These are phyloP conservation scores for Caenorhabditis macrosperma DNA, from an alignment of 2,888 invertebrate genomes.

Conservation along the genomic window DNA sequence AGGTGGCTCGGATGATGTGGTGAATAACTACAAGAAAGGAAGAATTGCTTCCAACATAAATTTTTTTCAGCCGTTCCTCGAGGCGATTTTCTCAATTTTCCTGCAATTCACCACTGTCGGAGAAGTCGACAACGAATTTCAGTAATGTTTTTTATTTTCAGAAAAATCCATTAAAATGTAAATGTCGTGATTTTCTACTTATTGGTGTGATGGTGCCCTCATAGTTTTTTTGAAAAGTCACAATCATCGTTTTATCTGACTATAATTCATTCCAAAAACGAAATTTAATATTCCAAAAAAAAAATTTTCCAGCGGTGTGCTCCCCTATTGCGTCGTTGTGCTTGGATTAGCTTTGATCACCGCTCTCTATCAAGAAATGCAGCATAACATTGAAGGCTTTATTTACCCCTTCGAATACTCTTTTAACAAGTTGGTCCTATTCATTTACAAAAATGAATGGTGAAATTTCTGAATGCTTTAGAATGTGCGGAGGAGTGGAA, in stretches of 20 bases:
- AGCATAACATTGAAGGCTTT: slow-evolving; percentile 70
- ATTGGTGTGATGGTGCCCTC: too few species aligned
- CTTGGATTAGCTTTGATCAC: slow-evolving; percentile 70
- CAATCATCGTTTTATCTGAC: too few species aligned
- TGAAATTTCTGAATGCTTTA: slow-evolving; percentile 3
- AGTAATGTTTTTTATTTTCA: slow-evolving; percentile 51
- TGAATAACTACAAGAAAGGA: slow-evolving; percentile 27
- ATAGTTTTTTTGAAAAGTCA: neutral
- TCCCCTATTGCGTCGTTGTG: slow-evolving; percentile 68
- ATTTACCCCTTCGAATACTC: slow-evolving; percentile 70
- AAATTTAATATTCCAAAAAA: too few species aligned
- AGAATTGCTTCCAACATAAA: neutral
- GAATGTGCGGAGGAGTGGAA: slow-evolving; percentile 54
- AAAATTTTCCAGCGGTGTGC: slow-evolving; percentile 66
- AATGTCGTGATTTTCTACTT: too few species aligned
- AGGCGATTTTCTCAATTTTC: slow-evolving; percentile 75
- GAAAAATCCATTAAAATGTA: slow-evolving; percentile 1
- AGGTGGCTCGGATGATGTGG: slow-evolving; percentile 74
- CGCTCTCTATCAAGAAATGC: slow-evolving; percentile 70
- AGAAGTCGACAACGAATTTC: slow-evolving; percentile 67
- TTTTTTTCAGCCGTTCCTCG: slow-evolving; percentile 73
- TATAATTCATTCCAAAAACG: too few species aligned
- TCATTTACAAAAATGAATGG: too few species aligned
- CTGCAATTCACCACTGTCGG: slow-evolving; percentile 75
- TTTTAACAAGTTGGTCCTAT: too few species aligned